Evolutionary conservation across 2,888 invertebrate genomes (phyloP).

Genomic region (Leptopilina myrica): DNA sequence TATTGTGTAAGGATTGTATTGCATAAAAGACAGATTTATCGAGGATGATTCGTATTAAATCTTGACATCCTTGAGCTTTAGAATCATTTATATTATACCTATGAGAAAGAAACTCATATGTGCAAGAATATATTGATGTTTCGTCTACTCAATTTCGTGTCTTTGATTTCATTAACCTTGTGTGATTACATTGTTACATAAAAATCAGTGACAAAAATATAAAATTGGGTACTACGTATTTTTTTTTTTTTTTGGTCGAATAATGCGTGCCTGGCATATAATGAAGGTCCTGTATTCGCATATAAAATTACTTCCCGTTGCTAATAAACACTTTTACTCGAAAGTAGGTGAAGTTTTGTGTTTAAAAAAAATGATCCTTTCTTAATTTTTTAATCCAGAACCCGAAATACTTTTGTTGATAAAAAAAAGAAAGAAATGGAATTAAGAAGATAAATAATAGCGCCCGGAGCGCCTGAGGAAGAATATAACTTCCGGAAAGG

Average conservation of each 20-base stretch:
- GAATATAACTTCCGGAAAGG: constrained; percentile 10
- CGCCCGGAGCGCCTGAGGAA: background rate
- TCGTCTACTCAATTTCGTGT: background rate
- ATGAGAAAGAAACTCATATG: background rate
- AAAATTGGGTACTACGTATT: background rate
- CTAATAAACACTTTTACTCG: background rate
- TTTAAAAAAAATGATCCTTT: background rate
- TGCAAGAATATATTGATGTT: background rate
- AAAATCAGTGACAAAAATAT: background rate
- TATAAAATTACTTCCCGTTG: background rate
- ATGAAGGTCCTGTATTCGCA: background rate
- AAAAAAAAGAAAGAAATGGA: too few relatives aligned
- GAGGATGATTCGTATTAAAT: background rate
- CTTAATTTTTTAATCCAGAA: too few relatives aligned
- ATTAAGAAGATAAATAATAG: background rate
- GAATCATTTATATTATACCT: background rate
- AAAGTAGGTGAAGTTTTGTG: background rate
- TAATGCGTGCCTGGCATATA: background rate
- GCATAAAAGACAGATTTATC: background rate
- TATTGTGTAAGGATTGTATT: background rate
- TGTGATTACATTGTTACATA: background rate
- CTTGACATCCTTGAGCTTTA: constrained; percentile 12
- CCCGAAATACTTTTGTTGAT: too few relatives aligned
- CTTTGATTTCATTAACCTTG: constrained; percentile 9
- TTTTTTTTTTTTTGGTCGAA: background rate